Base-by-base conservation (phyloP, 2,797 vertebrate genomes). In the Mycteria americana region DNA sequence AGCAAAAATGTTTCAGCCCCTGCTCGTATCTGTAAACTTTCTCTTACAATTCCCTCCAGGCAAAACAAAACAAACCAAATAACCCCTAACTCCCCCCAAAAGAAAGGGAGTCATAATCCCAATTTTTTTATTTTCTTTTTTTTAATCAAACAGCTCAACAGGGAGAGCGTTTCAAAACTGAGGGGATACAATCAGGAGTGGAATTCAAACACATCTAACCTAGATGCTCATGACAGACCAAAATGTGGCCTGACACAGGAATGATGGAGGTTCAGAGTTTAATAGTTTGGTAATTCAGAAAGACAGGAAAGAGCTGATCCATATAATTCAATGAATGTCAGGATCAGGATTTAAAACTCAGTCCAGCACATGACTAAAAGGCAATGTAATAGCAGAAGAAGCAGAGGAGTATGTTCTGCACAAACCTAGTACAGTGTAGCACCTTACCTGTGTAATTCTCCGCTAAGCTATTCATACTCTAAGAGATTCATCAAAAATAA, bases 301-400 rank as follows among this genome's bases (percentile, higher is more conserved):
- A 95, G 95, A 93, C 85, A 90, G 92, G 68, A 75, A 97, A 96
- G 95, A 95, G 85, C 48, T 97, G 92, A 97, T 95, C 92, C 93
- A 81, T 56, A 92, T 89, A 97, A 95, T 92, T 89, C 94, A 97
- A 82, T 96, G 95, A 95, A 95, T 67, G 89, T 92, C 95, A 95
- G 84, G 81, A 94, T 94, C 74, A 93, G 93, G 89, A 97, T 98
- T 97, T 97, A 97, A 97, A 97, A 96, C 84, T 96, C 70, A 75
- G 93, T 33, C 85, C 91, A 83, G 94, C 91, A 95, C 75, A 43
- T 76, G 95, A 76, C 45, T 91, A 86, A 87, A 92, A 79, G 78
- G 83, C 62, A 93, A 62, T 25, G 27, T 72, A 93, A 86, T 0
- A 1, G 74, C 35, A 88, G 89, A 93, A 81, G 60, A 7, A 85